A percentile compares a stretch with the other conserved stretches of the same genome.
These are phyloP conservation scores for Pseudomyrmex dendroicus DNA, from an alignment of 1,140 invertebrate species.

Conservation along the genomic window DNA sequence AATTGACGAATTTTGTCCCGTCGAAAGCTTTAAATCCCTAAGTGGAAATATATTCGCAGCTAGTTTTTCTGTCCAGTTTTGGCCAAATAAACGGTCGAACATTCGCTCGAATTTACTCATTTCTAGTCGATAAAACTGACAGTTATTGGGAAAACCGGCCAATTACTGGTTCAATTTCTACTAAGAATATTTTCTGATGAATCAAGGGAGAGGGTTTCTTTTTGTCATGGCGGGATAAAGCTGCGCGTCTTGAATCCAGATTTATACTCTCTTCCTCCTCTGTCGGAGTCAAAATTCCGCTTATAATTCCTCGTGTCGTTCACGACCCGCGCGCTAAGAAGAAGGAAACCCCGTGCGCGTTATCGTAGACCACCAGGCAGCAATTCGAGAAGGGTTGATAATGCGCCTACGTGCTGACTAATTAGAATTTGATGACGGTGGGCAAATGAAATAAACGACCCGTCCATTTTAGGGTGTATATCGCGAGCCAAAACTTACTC, in stretches of 20 bases:
- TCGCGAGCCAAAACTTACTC: constrained; percentile 6
- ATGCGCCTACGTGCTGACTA: constrained; percentile 64
- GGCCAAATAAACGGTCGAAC: too few species aligned
- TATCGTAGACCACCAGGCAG: constrained; percentile 66
- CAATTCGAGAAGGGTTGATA: constrained; percentile 69
- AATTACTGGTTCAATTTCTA: too few species aligned
- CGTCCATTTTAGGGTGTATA: neutral
- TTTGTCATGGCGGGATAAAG: neutral
- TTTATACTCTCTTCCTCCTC: constrained; percentile 26
- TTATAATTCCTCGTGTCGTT: constrained; percentile 40
- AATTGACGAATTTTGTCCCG: too few species aligned
- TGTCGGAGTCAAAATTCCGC: constrained; percentile 46
- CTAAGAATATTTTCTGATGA: neutral
- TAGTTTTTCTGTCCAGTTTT: too few species aligned
- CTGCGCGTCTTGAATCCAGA: neutral
- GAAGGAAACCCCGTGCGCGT: constrained; percentile 35
- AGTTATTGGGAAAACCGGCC: too few species aligned
- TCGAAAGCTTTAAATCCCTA: too few species aligned
- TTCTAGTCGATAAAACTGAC: too few species aligned
- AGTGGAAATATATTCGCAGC: too few species aligned
- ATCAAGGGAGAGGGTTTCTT: neutral
- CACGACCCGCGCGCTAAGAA: neutral
- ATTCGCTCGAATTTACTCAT: too few species aligned
- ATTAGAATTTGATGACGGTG: constrained; percentile 64
- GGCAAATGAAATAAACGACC: constrained; percentile 22